Evolutionary conservation across 2,113 vertebrate species (phyloP).

Genomic region (Calidris pugnax): DNA sequence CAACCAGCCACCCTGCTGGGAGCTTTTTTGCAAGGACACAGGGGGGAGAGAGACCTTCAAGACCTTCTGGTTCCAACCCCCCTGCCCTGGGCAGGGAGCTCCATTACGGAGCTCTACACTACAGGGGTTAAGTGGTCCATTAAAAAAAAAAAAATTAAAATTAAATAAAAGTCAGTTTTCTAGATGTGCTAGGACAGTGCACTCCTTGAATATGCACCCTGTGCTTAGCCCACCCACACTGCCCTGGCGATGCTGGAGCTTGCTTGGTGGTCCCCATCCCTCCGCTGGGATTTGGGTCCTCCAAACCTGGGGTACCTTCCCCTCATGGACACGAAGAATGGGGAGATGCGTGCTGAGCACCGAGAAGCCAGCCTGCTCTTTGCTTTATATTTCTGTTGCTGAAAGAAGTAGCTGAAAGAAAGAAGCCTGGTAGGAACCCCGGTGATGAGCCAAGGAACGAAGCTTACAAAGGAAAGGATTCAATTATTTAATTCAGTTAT

Average conservation of each 20-base stretch:
- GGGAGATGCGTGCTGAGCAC: accelerated
- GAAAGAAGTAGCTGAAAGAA: neutral
- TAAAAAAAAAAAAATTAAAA: neutral
- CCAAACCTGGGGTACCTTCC: neutral
- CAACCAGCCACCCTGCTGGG: neutral
- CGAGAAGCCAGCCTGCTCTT: neutral
- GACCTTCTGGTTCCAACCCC: too few relatives aligned
- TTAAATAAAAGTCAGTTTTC: neutral
- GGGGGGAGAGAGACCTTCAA: accelerated
- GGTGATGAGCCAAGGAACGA: neutral
- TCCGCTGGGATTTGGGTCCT: neutral
- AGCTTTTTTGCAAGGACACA: neutral
- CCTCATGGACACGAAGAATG: accelerated
- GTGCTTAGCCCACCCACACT: neutral
- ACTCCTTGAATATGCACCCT: neutral
- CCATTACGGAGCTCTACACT: too few relatives aligned
- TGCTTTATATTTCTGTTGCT: neutral
- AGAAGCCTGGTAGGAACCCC: neutral
- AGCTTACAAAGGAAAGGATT: neutral
- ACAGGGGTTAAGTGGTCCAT: neutral
- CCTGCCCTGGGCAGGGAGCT: too few relatives aligned
- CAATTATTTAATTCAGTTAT: neutral
- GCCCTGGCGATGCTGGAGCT: accelerated
- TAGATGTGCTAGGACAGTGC: neutral
- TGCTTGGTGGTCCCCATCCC: neutral